Base-by-base conservation (phyloP, 2,113 vertebrate species). In the Megalops atlanticus region DNA sequence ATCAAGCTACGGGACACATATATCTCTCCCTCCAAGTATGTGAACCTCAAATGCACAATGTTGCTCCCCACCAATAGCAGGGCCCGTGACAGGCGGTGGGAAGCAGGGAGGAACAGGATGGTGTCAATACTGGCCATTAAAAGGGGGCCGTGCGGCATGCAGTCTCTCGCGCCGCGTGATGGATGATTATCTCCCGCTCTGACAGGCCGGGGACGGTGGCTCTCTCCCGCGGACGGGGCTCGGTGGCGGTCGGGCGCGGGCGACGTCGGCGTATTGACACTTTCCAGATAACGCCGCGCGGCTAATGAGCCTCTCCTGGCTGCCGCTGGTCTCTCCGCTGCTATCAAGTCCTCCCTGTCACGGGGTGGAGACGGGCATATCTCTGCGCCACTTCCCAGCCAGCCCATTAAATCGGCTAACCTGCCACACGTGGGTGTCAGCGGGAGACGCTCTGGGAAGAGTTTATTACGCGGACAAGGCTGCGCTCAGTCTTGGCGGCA, bases 171-270 rank as follows among this genome's bases (percentile, higher is more conserved):
- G 93, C 94, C 94, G 92, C 88, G 84, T 95, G 95, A 97, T 96
- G 96, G 95, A 97, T 98, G 93, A 96, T 97, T 96, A 96, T 98
- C 96, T 98, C 91, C 95, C 96, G 90, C 92, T 93, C 94, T 96
- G 95, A 97, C 93, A 96, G 96, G 94, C 96, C 92, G 89, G 89
- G 91, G 89, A 89, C 93, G 89, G 92, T 95, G 90, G 92, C 35
- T 7, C 73, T 74, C 14, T 74, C 79, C 78, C 80, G 68, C 49
- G 54, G 41, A 21, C 36, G 45, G n/a, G 35, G 8, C 68, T 73
- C 16, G 8, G 43, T 21, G 58, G 58, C 6, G 8, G 58, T 24
- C 45, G 45, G 93, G 86, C 88, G 90, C 90, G 87, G 93, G 94
- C 96, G 93, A 93, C 58, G 92, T 91, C 91, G 94, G 90, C 89